Base-by-base conservation (phyloP, 2,113 vertebrate species). In the Syrrhaptes paradoxus region DNA sequence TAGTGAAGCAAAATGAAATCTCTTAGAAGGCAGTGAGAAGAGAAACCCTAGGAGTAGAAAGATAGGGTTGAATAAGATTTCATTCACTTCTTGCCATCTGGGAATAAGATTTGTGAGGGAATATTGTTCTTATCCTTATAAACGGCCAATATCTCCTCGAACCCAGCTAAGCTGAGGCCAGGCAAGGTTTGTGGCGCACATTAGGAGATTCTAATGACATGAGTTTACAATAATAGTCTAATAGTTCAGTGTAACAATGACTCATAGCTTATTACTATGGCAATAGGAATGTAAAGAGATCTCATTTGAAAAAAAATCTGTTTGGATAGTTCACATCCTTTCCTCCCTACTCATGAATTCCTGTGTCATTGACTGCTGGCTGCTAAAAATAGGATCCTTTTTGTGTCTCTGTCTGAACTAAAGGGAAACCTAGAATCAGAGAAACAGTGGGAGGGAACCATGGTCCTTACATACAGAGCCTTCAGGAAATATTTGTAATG, bases 331-430 rank as follows among this genome's bases (percentile, higher is more conserved):
- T 96, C 48, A 71, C 93, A 97, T 96, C 95, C 92, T 96, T 97
- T 96, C 90, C 92, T 96, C 87, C 82, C 82, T 96, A 24, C 93
- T 94, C 95, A 96, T 46, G 75, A 92, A 94, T 95, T 96, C 95
- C 83, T 87, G 32, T 89, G 95, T 63, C 86, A 75, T 65, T 89
- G 84, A 77, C 83, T 72, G 52, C 71, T 51, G 41, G 55, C 57
- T 93, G 67, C 93, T 96, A 96, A 95, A 96, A 96, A 96, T 94
- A 93, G 86, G 63, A 21, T 43, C 18, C 11, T 92, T 88, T 89
- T 63, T 87, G 80, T 84, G 66, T 87, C 41, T 41, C 41, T 41
- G 58, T 71, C 83, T 83, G 19, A 73, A 82, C 43, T n/a, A 79
- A 84, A 93, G 84, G 85, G 94, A 94, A 90, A 94, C 43, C 75